Percentiles rank a stretch among this genome's conserved stretches.
Evolutionary conservation across 2,888 invertebrate species (phyloP).

Genomic region (Calliopum simillimum): DNA sequence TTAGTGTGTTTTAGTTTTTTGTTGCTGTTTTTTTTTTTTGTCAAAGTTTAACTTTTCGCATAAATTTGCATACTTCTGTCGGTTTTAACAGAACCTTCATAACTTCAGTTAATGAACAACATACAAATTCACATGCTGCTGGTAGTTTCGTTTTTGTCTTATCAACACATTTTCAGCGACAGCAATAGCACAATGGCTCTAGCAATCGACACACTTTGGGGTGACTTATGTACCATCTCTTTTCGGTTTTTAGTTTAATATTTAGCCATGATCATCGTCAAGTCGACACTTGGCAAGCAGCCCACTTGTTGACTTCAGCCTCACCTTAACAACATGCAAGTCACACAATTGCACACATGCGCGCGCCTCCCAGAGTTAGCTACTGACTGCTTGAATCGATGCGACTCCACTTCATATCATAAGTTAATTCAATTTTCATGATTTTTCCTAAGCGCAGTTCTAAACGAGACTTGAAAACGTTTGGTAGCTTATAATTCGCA

Average conservation of each 20-base stretch:
- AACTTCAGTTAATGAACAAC: conserved; percentile 1
- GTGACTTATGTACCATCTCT: no score
- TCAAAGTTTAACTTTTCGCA: background rate
- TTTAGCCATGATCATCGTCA: no score
- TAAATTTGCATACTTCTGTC: conserved; percentile 19
- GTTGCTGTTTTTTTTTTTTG: no score
- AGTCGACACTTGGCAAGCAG: no score
- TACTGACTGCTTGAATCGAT: background rate
- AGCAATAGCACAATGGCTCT: no score
- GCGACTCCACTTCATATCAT: conserved; percentile 5
- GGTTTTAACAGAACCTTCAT: conserved; percentile 3
- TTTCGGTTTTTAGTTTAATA: no score
- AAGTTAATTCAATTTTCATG: conserved; percentile 4
- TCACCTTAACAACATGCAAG: background rate
- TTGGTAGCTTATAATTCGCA: conserved; percentile 11
- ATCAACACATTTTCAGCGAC: background rate
- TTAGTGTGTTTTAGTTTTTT: no score
- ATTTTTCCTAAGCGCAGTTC: conserved; percentile 21
- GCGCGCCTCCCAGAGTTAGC: background rate
- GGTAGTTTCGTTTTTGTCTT: no score
- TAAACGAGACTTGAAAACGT: conserved; percentile 16
- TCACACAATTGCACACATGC: background rate
- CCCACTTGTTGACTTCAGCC: no score
- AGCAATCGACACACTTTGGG: no score
- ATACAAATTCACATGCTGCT: conserved; percentile 1